Evolutionary conservation across 2,113 vertebrate species (phyloP), one percentile per base, ranked within the genome.

Genomic region (Hippocampus barbouri): DNA sequence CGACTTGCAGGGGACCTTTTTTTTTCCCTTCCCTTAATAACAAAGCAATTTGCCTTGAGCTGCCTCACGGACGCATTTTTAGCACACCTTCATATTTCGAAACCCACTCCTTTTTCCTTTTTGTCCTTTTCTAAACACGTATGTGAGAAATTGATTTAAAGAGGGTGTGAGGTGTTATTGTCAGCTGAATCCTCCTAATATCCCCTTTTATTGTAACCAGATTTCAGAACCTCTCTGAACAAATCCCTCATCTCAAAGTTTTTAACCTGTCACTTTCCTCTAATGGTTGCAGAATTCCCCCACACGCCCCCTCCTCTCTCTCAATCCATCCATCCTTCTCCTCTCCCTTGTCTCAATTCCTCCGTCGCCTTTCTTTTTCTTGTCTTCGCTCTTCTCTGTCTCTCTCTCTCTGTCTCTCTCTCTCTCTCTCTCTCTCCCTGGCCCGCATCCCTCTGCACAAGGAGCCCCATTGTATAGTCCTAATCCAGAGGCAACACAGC

Each of bases 1-100:
- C 95, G 93, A 93, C 94, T 94, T 95, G 93, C 93, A 89, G 91
- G 93, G 94, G 93, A 94, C 91, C 90, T 90, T 89, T 69, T 69
- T 18, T 30, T 49, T 66, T 25, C 14, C 27, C 95, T 93, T 94
- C 96, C 95, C 96, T 95, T 94, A 96, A 95, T 97, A 97, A 97
- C 95, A 98, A 97, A 97, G 95, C 95, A 96, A 95, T 97, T 97
- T 94, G 95, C 96, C 95, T 94, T 93, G 90, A 98, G 95, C 95
- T 93, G 95, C 95, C 93, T 94, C 91, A 90, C 91, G 91, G 95
- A 95, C 94, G 93, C 92, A 90, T 94, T 96, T 95, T 96, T 95
- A 95, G 95, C 93, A 93, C 89, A 91, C 92, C 90, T 92, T 93
- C 92, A 91, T 94, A 92, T 92, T 93, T 93, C 94, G 91, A 91